Evolutionary conservation across 2,888 invertebrate species (phyloP), one percentile per base, ranked within the genome.

Genomic region (Ceriagrion tenellum): DNA sequence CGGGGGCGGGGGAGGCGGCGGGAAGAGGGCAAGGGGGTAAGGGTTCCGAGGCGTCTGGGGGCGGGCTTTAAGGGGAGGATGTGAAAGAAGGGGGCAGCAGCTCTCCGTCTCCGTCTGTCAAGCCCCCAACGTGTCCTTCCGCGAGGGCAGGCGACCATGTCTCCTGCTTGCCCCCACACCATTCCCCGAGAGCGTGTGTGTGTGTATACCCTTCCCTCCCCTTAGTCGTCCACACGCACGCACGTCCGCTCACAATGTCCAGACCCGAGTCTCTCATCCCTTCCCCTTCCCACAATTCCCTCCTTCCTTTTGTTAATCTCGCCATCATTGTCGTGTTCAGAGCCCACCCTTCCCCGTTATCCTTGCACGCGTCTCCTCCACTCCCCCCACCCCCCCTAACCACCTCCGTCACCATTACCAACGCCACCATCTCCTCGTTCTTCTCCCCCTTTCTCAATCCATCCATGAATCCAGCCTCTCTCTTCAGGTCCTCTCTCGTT

Each of bases 241-340:
- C 47, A 47, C 47, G 8, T 8, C 4, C 8, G 8, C 47, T 4
- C 55, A 55, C 55, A 30, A 90, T 55, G 69, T 16, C 59, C 90
- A 47, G 30, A 55, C 35, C 90, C 30, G n/a, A 47, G 47, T 47
- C 47, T 47, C 47, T 47, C 47, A 47, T 47, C 47, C 47, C 8
- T 47, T 47, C 56, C 18, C 35, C 30, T 12, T 4, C 47, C 35
- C 35, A 47, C 47, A 47, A 47, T 47, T 47, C 47, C 20, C 90
- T 20, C 56, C 30, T 13, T 90, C 56, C 55, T 20, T 90, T 90
- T 55, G 56, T 30, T 90, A 55, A 90, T 55, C 55, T 90, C 90
- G 55, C 56, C n/a, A 18, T 30, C 56, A 12, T 90, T 56, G 30
- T 30, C 56, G n/a, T 30, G 30, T 8, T 56, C 35, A 47, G n/a